Conservation (phyloP, 2,888 invertebrate genomes). For the Eupithecia dodoneata region DNA sequence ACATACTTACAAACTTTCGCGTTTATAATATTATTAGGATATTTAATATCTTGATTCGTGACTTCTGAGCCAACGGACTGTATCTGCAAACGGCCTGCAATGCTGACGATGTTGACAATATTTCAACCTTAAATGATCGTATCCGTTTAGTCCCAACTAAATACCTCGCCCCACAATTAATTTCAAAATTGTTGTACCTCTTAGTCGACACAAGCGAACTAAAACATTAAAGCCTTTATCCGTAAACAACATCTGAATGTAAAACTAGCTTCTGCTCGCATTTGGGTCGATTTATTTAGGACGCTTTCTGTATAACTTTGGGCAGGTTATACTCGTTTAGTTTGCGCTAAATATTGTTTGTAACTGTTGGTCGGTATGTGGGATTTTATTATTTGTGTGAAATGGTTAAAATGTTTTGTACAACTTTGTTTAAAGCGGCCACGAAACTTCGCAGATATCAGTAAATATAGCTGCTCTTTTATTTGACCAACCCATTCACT, state of each 20-base stretch:
- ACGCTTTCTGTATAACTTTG: conserved; percentile 1
- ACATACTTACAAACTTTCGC: no score
- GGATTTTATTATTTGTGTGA: not conserved
- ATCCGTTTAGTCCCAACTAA: not conserved
- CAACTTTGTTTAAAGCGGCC: not conserved
- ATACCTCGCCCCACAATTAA: not conserved
- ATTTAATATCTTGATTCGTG: not conserved
- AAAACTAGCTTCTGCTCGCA: not conserved
- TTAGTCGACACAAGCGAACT: not conserved
- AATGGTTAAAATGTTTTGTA: not conserved
- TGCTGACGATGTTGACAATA: not conserved
- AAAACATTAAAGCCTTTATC: conserved; percentile 1
- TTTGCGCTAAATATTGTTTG: conserved; percentile 3
- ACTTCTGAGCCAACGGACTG: not conserved
- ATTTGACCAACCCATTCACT: not conserved
- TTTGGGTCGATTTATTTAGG: conserved; percentile 17
- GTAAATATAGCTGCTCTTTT: not conserved
- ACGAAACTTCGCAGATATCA: not conserved
- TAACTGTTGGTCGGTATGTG: not conserved
- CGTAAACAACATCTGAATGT: conserved; percentile 4
- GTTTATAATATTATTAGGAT: no score
- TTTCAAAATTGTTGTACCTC: not conserved
- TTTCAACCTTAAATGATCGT: not conserved
- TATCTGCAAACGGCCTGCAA: not conserved
- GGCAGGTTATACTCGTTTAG: conserved; percentile 8